phyloP scores from a whole-genome alignment of 1,140 invertebrate species.

The Plodia interpunctella region DNA sequence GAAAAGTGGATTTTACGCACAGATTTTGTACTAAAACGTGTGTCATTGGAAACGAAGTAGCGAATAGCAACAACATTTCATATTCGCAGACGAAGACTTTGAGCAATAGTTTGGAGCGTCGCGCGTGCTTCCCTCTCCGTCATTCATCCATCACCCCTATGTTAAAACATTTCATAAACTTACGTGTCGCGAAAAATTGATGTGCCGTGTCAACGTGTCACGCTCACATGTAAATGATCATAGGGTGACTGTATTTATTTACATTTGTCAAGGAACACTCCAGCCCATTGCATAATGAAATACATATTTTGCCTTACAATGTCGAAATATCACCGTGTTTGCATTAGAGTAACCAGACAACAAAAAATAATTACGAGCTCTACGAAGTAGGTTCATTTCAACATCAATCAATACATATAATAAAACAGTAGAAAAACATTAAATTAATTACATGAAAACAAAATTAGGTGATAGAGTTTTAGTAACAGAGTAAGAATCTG shows the following conservation, averaged over 20 bases:
- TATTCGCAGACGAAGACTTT: constrained; percentile 50
- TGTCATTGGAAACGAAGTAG: constrained; percentile 28
- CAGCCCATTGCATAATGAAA: too few species aligned
- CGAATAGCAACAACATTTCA: constrained; percentile 34
- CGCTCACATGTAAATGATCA: constrained; percentile 10
- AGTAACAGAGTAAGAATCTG: too few species aligned
- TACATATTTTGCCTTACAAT: too few species aligned
- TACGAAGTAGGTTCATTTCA: too few species aligned
- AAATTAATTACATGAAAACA: too few species aligned
- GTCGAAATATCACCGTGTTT: too few species aligned
- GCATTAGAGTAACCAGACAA: too few species aligned
- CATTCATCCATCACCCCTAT: constrained; percentile 47
- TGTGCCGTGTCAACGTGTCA: constrained; percentile 23
- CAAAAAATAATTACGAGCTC: too few species aligned
- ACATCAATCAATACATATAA: too few species aligned
- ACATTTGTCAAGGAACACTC: neutral
- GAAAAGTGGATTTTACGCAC: neutral
- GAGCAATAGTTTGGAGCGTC: constrained; percentile 48
- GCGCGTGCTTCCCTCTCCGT: constrained; percentile 25
- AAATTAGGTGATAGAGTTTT: too few species aligned
- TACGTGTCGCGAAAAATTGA: constrained; percentile 29
- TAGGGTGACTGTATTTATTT: constrained; percentile 1
- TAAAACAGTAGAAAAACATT: too few species aligned
- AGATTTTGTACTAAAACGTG: constrained; percentile 10
- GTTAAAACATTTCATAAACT: constrained; percentile 33